Percentiles rank a stretch among this genome's conserved stretches.
phyloP scores from a whole-genome alignment of 2,888 invertebrate species.

The Osmoderma eremita region DNA sequence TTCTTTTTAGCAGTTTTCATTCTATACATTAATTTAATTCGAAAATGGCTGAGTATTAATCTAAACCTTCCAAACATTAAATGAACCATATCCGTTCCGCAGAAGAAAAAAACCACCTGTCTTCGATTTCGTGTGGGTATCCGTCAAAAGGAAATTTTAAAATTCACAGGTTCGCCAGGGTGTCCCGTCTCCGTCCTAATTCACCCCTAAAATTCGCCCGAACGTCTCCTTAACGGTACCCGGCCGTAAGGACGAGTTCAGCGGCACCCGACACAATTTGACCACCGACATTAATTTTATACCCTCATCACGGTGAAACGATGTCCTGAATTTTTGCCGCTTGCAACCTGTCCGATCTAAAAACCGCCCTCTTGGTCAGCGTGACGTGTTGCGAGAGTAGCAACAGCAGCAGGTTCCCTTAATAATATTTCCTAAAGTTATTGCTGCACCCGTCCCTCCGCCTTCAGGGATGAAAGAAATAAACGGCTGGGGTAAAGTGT shows the following conservation, averaged over 20 bases:
- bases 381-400: constrained; percentile 27
- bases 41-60: neutral
- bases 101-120: constrained; percentile 56
- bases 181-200: constrained; percentile 37
- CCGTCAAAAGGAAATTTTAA: constrained; percentile 54
- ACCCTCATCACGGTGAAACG: constrained; percentile 63
- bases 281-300: constrained; percentile 60
- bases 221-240: constrained; percentile 42
- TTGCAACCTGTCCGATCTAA: constrained; percentile 54
- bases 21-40: too few species aligned
- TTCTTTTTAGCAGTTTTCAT: too few species aligned
- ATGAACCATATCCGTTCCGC: constrained; percentile 50
- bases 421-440: constrained; percentile 39
- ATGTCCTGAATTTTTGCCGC: constrained; percentile 55
- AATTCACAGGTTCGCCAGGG: constrained; percentile 56
- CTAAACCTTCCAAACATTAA: constrained; percentile 43
- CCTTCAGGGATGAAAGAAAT: constrained; percentile 33
- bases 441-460: constrained; percentile 21
- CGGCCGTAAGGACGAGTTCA: constrained; percentile 44
- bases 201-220: constrained; percentile 46
- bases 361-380: constrained; percentile 48
- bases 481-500: constrained; percentile 39
- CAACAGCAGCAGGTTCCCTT: constrained; percentile 45
- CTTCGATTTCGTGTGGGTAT: constrained; percentile 44
- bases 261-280: constrained; percentile 45